These are phyloP conservation scores for Iguana delicatissima DNA, from an alignment of 2,797 vertebrate species.

Conservation along the genomic window DNA sequence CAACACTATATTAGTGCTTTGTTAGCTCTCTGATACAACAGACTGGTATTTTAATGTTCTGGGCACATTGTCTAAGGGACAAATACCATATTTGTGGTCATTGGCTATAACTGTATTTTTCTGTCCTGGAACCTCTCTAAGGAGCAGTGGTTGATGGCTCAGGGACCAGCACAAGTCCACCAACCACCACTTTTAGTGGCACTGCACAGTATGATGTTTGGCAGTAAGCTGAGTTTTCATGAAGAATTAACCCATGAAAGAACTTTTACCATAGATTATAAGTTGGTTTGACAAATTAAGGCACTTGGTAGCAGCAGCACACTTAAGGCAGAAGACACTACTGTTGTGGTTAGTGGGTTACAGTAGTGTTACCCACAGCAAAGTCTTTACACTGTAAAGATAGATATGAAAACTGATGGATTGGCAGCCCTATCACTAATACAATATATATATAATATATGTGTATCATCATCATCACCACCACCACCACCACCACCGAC, in stretches of 20 bases:
- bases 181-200: no score
- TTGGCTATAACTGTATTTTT: no score
- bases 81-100: no score
- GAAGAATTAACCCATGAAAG: constrained; percentile 8
- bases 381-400: neutral
- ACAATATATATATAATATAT: no score
- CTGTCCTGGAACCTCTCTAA: no score
- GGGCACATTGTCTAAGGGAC: no score
- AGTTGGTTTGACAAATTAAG: constrained; percentile 16
- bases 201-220: neutral
- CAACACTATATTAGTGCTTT: no score
- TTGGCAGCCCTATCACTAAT: neutral
- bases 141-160: no score
- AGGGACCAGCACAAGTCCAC: no score
- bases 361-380: neutral
- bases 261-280: constrained; percentile 13
- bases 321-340: neutral
- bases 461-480: neutral
- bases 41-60: no score
- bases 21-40: no score
- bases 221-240: constrained; percentile 21
- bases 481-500: no score
- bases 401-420: neutral
- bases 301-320: neutral
- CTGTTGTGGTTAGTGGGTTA: neutral